Conservation (phyloP, 1,140 invertebrate species). For the Heliothis subflexa region DNA sequence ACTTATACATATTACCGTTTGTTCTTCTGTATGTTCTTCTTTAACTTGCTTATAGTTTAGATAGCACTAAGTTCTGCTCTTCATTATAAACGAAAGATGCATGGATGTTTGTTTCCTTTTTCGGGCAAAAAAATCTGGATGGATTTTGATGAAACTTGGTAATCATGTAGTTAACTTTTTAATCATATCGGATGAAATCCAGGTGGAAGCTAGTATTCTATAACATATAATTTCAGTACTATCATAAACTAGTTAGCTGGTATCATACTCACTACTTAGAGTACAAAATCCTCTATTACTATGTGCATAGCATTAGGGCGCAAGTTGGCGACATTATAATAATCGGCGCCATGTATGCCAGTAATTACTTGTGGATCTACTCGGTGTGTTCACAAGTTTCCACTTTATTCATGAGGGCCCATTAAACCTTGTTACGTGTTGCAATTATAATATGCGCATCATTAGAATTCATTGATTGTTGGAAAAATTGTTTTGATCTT, state of each 20-base stretch:
- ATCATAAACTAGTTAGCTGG: background rate
- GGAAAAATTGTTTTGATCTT: background rate
- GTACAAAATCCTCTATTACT: conserved; percentile 7
- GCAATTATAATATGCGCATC: conserved; percentile 7
- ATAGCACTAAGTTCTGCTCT: too few species aligned
- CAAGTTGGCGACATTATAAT: conserved; percentile 32
- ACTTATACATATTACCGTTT: too few species aligned
- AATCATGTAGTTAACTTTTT: too few species aligned
- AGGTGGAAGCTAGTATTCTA: too few species aligned
- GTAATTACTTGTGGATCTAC: conserved; percentile 29
- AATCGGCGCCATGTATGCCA: conserved; percentile 7
- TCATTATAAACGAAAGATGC: too few species aligned
- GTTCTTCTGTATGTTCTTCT: background rate
- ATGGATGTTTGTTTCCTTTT: too few species aligned
- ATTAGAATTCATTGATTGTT: background rate
- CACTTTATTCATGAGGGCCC: conserved; percentile 26
- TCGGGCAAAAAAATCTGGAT: too few species aligned
- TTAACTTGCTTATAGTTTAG: too few species aligned
- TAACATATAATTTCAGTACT: background rate
- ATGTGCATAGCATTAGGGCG: conserved; percentile 30
- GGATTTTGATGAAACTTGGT: too few species aligned
- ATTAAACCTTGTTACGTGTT: conserved; percentile 27
- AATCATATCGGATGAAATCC: too few species aligned
- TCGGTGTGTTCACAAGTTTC: conserved; percentile 18
- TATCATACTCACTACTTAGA: background rate